Base-by-base conservation (phyloP, 2,113 vertebrate genomes). In the Tachuris rubrigastra region DNA sequence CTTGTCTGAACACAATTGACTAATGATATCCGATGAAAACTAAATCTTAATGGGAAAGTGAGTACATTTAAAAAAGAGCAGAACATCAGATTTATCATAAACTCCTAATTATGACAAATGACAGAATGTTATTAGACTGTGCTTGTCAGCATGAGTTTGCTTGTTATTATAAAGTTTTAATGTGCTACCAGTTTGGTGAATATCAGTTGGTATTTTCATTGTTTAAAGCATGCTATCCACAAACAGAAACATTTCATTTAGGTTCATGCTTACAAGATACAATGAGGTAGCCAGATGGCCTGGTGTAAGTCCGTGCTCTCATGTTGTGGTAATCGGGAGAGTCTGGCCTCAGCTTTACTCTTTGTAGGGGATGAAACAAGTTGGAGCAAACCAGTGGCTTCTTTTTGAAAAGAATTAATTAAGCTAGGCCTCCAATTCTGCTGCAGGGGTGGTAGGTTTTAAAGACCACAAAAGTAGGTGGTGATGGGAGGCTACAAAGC, bases 71-170 rank as follows among this genome's bases (percentile, higher is more conserved):
- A 90, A 73, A 65, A 20, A 59, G 47, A 31, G 20, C 46, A 49
- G 62, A 86, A 50, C 10, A 74, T 31, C 37, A n/a, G 41, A 78
- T 52, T 52, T 71, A 53, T 93, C 78, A 80, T 42, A 84, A 44
- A 33, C 67, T 80, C 67, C 56, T 84, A 92, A 85, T 96, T 91
- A 62, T 85, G 79, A 53, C 81, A 41, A 90, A 93, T 53, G 72
- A 33, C 50, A 89, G 63, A 46, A 79, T 8, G 23, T n/a, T 87
- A 68, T 65, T 85, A 69, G 47, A 18, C 69, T 35, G 44, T 1
- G 3, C 23, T 67, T 96, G 81, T 91, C 88, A 94, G 92, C 74
- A 14, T 67, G 89, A 87, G 14, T 84, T 92, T 73, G 66, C 87
- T 87, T 87, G 59, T 95, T 65, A 42, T 71, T 66, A 83, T 78